Evolutionary conservation across 2,113 vertebrate species (phyloP).

Genomic region (Sphyrna mokarran): DNA sequence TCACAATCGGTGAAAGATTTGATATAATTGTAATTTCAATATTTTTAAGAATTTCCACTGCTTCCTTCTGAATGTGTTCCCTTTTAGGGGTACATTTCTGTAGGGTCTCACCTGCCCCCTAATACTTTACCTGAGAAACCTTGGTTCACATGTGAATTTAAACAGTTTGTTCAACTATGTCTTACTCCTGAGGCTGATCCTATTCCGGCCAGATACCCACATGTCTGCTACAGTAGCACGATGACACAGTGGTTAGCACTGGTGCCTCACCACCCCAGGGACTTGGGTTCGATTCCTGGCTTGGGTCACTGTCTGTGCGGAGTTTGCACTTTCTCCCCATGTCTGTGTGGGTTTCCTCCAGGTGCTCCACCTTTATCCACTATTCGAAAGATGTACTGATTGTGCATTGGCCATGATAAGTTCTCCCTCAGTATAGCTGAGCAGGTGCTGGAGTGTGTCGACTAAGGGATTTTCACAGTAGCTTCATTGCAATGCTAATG

Average conservation of each 20-base stretch:
- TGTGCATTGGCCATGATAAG: too few relatives aligned
- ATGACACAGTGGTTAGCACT: not conserved
- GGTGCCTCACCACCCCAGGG: too few relatives aligned
- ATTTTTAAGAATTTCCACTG: not conserved
- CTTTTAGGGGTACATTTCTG: not conserved
- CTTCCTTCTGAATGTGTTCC: not conserved
- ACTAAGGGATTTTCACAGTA: too few relatives aligned
- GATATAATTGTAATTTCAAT: not conserved
- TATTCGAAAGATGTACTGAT: too few relatives aligned
- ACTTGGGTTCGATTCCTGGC: too few relatives aligned
- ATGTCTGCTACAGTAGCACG: not conserved
- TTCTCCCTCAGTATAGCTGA: too few relatives aligned
- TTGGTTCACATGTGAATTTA: not conserved
- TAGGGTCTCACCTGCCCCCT: not conserved
- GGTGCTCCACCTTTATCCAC: too few relatives aligned
- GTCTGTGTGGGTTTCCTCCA: too few relatives aligned
- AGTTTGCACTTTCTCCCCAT: too few relatives aligned
- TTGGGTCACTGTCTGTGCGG: too few relatives aligned
- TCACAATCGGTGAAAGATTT: not conserved
- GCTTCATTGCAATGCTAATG: too few relatives aligned
- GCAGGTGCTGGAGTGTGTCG: too few relatives aligned
- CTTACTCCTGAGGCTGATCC: not conserved
- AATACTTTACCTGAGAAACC: not conserved
- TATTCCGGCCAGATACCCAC: not conserved
- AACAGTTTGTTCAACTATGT: not conserved